Evolutionary conservation across 37 sponge, comb jelly and placozoan genomes (phyloP), one percentile per base, ranked within the genome.

Genomic region (Geodia barretti): DNA sequence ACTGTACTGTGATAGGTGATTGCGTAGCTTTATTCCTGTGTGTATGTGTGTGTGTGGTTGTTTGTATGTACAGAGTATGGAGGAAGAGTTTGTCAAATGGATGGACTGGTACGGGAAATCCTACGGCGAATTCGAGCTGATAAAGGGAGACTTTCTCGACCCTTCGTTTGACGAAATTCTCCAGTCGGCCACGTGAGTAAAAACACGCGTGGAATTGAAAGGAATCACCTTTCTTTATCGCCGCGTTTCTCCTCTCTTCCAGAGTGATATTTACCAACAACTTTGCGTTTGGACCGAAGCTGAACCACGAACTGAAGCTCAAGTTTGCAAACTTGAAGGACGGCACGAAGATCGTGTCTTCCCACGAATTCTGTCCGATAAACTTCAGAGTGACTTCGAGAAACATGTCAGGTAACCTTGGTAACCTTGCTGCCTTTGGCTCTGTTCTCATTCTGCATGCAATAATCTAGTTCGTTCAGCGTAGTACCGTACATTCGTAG

Each of bases 101-200:
- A 98, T 96, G 99, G 93, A 86, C 34, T 98, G 95, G 90, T 98
- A 95, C 60, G 99, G 99, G 9, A 98, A 98, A 79, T 81, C 84
- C 29, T 98, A 75, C 72, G 90, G 95, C 39, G 93, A 96, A 34
- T 98, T 84, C 79, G 92, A 96, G 66, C 77, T 96, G 26, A 47
- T 92, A 3, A 84, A 89, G 54, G 99, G 96, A 70, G 94, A 98
- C 74, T 98, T 98, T 63, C 62, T 98, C 71, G 84, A 77, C 70
- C 75, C 80, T 29, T 73, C 88, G 34, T 88, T 89, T 63, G 28
- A 75, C 0, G 72, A 74, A 4, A 79, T 86, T 34, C 71, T 98
- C 39, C 83, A 76, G 40, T 79, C 76, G 39, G 87, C 97, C 20
- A 94, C 96, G 97, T 97, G 60, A 85, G 95, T 83, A 31, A 35